Base-by-base conservation (phyloP, 2,888 invertebrate genomes). In the Stenurella melanura region DNA sequence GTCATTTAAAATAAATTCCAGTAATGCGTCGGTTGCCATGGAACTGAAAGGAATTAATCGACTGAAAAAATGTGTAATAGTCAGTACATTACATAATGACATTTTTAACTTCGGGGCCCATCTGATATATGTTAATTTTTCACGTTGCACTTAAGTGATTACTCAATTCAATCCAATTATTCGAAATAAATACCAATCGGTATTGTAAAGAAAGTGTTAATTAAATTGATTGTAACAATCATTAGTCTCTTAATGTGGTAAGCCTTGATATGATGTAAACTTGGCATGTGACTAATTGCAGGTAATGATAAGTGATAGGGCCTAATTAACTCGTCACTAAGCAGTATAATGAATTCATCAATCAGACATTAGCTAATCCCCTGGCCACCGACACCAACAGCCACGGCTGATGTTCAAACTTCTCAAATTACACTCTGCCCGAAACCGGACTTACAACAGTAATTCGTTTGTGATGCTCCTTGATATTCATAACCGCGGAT, bases 271-370 rank as follows among this genome's bases (percentile, higher is more conserved):
- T 80, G 83, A 84, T 83, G 84, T 84, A 81, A 82, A 82, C 80
- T 80, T 85, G 84, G 83, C 85, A 83, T 81, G 80, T 87, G 86
- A 87, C 87, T 87, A 87, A 87, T 87, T 87, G 85, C 83, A 82
- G 80, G 82, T 85, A 85, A 86, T 85, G 85, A 86, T 85, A 85
- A 86, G 83, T 84, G 85, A 86, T 84, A 83, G 83, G 77, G 81
- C 76, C 81, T 87, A 87, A 87, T 87, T 87, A 87, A 87, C 86
- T 86, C 85, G 84, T 87, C 86, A 86, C 83, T 83, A 83, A 84
- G 82, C 82, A 83, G 79, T 82, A 85, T 87, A 87, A 88, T 87
- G 86, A 86, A 86, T 85, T 86, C 86, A 88, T 88, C 87, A 87
- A 87, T 87, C 86, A 85, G 86, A 83, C 83, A 84, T 85, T 84